Base-by-base conservation (phyloP, 2,888 invertebrate genomes). In the Xylota sylvarum region DNA sequence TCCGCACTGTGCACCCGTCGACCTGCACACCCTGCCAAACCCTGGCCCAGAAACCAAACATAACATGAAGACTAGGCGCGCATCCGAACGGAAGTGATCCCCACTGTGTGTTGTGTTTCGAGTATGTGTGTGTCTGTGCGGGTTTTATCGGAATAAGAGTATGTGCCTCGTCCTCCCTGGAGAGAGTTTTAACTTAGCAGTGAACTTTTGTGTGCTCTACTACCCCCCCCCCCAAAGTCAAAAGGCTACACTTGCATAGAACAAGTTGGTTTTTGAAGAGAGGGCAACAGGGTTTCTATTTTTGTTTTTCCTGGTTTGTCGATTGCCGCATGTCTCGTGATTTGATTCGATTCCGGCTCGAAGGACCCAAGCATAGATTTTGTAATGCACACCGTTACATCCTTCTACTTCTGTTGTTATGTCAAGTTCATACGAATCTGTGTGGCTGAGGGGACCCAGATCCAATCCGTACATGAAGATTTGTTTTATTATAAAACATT, bases 401-500 rank as follows among this genome's bases (percentile, higher is more conserved):
- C n/a, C 48, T 32, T 23, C 46, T 50, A 10, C 10, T 40, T 9
- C n/a, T 37, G 35, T 9, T 55, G 40, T 70, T 62, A 50, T 58
- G 17, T 65, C 40, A 65, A 37, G 43, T 40, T 69, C 50, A 69
- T 10, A 69, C 23, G 23, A 35, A 69, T 43, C 14, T 9, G 17
- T 9, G 9, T 30, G n/a, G n/a, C 19, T 27, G 50, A 50, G 19
- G 30, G 27, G 23, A 23, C 2, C 23, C 23, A 23, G 23, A 23
- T 2, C 23, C 30, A 27, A 48, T 9, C 37, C 0, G 43, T 17
- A 17, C 9, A 40, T 12, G 19, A 23, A 12, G 58, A 55, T 58
- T 76, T 72, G 70, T 81, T 85, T 76, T 77, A 82, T 82, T 77
- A 56, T 82, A 77, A 82, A 82, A 76, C 60, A 27, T 82, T 82